phyloP scores from a whole-genome alignment of 37 sponge, comb jelly and placozoan genomes.

The Agelas oroides region DNA sequence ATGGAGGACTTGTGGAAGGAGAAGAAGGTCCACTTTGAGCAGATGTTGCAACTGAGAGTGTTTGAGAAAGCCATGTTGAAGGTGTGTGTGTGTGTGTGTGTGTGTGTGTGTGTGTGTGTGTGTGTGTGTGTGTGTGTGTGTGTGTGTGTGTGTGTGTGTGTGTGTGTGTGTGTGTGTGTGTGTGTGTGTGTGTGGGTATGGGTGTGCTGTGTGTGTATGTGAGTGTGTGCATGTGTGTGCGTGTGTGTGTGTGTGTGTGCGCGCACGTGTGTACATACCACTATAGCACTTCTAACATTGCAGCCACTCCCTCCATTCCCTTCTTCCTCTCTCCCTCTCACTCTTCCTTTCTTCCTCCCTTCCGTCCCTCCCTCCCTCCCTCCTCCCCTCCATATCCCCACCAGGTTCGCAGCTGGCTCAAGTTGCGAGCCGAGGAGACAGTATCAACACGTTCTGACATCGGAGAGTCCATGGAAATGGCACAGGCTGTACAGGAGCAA shows the following conservation, averaged over 20 bases:
- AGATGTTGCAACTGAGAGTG: slow-evolving; percentile 59
- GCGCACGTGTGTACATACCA: slow-evolving; percentile 26
- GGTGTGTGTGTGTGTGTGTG: slow-evolving; percentile 36
- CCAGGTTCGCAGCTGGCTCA: slow-evolving; percentile 72
- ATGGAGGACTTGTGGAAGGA: slow-evolving; percentile 72
- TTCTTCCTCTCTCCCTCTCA: neutral
- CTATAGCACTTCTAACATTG: too few species aligned
- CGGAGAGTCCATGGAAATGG: slow-evolving; percentile 46
- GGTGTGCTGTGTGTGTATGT: too few species aligned
- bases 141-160: slow-evolving; percentile 36
- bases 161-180: slow-evolving; percentile 31
- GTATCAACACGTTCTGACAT: slow-evolving; percentile 53
- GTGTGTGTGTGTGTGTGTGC: slow-evolving; percentile 19
- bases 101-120: slow-evolving; percentile 36
- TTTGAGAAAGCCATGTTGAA: slow-evolving; percentile 74
- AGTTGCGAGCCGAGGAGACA: slow-evolving; percentile 66
- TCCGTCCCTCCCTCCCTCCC: too few species aligned
- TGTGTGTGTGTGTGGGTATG: slow-evolving; percentile 31
- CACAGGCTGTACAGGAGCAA: slow-evolving; percentile 29
- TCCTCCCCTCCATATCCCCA: too few species aligned
- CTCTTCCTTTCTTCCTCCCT: neutral
- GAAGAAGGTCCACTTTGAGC: slow-evolving; percentile 56
- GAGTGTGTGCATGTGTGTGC: slow-evolving; percentile 17
- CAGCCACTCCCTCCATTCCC: too few species aligned
- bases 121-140: slow-evolving; percentile 22